These are phyloP conservation scores for Pterophyllum scalare DNA, from an alignment of 2,113 vertebrate genomes.

Conservation along the genomic window DNA sequence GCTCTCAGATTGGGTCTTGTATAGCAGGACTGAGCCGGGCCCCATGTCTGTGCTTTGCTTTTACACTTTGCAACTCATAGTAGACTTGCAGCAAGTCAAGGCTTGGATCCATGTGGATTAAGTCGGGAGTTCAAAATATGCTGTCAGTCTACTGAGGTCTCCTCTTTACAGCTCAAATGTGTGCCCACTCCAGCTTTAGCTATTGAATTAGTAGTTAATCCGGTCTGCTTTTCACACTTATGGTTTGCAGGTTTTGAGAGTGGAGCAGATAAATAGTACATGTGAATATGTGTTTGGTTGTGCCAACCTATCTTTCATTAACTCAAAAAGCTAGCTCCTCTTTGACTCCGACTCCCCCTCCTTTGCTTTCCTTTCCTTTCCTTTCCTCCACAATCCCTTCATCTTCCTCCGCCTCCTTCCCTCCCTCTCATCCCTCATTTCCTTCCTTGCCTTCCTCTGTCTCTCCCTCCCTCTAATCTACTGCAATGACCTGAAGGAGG, in stretches of 20 bases:
- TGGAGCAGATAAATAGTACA: constrained; percentile 26
- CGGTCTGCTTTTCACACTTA: constrained; percentile 36
- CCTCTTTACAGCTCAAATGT: constrained; percentile 45
- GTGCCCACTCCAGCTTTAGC: constrained; percentile 37
- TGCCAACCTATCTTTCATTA: constrained; percentile 51
- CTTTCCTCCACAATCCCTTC: constrained; percentile 28
- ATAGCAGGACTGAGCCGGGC: constrained; percentile 46
- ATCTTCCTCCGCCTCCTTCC: constrained; percentile 31
- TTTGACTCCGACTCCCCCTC: constrained; percentile 12
- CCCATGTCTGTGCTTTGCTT: constrained; percentile 46
- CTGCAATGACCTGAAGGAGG: constrained; percentile 76
- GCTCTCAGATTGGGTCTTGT: constrained; percentile 55
- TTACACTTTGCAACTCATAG: constrained; percentile 41
- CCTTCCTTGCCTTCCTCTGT: constrained; percentile 42
- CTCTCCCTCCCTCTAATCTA: constrained; percentile 64
- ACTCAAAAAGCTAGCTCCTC: constrained; percentile 39
- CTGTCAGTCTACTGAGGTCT: constrained; percentile 46
- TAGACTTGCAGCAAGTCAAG: constrained; percentile 34
- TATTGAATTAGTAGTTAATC: constrained; percentile 48
- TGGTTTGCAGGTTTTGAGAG: constrained; percentile 39
- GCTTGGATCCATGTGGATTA: constrained; percentile 60
- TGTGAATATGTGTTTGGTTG: constrained; percentile 26
- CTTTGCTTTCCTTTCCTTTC: constrained; percentile 4
- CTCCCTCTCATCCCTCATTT: constrained; percentile 48
- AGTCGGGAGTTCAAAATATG: constrained; percentile 44